These are phyloP conservation scores for Chelonoidis abingdonii DNA, from an alignment of 2,113 vertebrate species.

Conservation along the genomic window DNA sequence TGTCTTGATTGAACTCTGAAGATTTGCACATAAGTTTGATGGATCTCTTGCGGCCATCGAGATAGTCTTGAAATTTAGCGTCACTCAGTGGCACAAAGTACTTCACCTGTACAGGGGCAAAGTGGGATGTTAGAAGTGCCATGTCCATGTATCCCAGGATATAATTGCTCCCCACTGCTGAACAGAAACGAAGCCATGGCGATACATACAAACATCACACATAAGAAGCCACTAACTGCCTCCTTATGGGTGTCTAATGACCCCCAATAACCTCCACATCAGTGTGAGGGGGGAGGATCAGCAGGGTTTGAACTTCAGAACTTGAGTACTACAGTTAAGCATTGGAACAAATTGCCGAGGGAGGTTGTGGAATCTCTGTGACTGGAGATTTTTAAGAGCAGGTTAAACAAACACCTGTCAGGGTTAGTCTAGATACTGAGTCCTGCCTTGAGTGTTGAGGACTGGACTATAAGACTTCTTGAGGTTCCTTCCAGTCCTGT, in stretches of 20 bases:
- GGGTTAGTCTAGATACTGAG: too few species aligned
- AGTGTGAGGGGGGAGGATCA: too few species aligned
- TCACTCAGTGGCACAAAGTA: constrained; percentile 32
- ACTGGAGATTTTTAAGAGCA: too few species aligned
- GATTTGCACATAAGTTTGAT: constrained; percentile 41
- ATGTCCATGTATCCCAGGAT: background rate
- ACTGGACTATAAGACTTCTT: too few species aligned
- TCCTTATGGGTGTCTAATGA: rapidly evolving
- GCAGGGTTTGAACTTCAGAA: background rate
- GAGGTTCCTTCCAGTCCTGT: too few species aligned
- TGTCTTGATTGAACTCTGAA: constrained; percentile 58
- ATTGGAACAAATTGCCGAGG: too few species aligned
- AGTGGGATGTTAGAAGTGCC: background rate
- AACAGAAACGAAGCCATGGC: background rate
- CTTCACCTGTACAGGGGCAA: background rate
- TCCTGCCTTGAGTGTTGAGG: too few species aligned
- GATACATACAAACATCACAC: background rate
- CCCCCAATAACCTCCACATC: background rate
- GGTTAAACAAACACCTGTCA: too few species aligned
- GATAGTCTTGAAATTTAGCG: constrained; percentile 14
- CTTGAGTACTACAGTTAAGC: background rate
- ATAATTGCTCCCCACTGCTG: background rate
- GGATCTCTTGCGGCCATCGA: constrained; percentile 22
- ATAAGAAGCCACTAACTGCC: background rate
- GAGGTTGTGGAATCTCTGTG: too few species aligned